Base-by-base conservation (phyloP, 2,888 invertebrate species). In the Yponomeuta evonymella region DNA sequence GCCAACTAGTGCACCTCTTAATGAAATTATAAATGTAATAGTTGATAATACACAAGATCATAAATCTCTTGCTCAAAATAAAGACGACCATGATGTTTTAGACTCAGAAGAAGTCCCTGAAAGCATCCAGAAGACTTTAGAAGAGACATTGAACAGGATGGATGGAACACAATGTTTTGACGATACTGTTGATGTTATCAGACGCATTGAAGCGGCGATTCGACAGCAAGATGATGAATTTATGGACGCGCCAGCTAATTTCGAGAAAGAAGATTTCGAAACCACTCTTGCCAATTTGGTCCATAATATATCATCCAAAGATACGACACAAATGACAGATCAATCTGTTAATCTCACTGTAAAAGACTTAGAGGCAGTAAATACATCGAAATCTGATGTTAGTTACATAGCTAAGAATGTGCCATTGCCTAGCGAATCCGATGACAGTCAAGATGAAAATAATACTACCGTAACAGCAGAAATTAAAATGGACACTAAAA, bases 81-180 rank as follows among this genome's bases (percentile, higher is more conserved):
- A 58, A 58, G 51, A 58, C 1, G 51, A 15, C 3, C 2, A 58
- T 58, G 51, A 58, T 58, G 51, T 58, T 58, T 58, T 58, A 15
- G 51, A 58, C 51, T 58, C 51, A 58, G 51, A 58, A 15, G 51
- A 58, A 15, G 51, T 58, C 51, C 51, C 51, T 58, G 51, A 58
- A 58, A 58, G 15, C 51, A 58, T 58, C 4, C 51, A 58, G 51
- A 58, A 58, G 15, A 58, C 51, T 58, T 5, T 58, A 58, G 51
- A 58, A 15, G 51, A 58, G 51, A 58, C 51, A 3, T 58, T 58
- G 51, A 15, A 15, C 51, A 58, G 51, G 15, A 58, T 15, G 15
- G 51, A 58, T 58, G 51, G 51, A 58, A 58, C 51, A 58, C 51
- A 58, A 58, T 58, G 51, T 15, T 58, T 58, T 58, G 51, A 58